These are phyloP conservation scores for Drosophila eugracilis DNA, from an alignment of 1,140 invertebrate species.

Conservation along the genomic window DNA sequence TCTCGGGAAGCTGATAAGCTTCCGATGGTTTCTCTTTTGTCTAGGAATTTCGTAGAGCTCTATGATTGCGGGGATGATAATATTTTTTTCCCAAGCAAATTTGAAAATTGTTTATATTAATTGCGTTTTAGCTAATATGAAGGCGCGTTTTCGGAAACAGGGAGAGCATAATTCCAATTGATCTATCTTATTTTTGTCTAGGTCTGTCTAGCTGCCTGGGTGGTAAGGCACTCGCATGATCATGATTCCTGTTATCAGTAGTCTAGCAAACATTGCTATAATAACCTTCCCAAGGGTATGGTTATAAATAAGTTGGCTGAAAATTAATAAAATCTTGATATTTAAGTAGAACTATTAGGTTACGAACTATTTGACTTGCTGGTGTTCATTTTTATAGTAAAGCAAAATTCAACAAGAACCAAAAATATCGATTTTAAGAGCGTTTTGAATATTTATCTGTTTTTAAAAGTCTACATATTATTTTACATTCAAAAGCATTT, in stretches of 20 bases:
- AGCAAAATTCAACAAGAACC: too few species aligned
- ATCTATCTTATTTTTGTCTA: constrained; percentile 15
- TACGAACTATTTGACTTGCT: too few species aligned
- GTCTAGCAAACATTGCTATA: constrained; percentile 10
- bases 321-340: too few species aligned
- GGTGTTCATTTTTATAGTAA: too few species aligned
- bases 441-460: too few species aligned
- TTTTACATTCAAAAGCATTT: background rate
- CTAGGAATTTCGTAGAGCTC: constrained; percentile 8
- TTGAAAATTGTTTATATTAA: constrained; percentile 11
- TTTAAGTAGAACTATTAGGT: too few species aligned
- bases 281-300: constrained; percentile 4
- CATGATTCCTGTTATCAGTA: constrained; percentile 20
- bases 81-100: background rate
- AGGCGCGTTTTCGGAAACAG: constrained; percentile 14
- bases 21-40: constrained; percentile 10
- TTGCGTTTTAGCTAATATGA: constrained; percentile 21
- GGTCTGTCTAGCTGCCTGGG: constrained; percentile 34
- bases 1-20: constrained; percentile 43
- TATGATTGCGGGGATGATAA: constrained; percentile 13
- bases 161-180: constrained; percentile 4
- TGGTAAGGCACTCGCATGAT: constrained; percentile 20
- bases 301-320: background rate
- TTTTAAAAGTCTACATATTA: background rate
- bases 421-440: too few species aligned